Base-by-base conservation (phyloP, 1,140 invertebrate genomes). In the Steinernema khuongi region DNA sequence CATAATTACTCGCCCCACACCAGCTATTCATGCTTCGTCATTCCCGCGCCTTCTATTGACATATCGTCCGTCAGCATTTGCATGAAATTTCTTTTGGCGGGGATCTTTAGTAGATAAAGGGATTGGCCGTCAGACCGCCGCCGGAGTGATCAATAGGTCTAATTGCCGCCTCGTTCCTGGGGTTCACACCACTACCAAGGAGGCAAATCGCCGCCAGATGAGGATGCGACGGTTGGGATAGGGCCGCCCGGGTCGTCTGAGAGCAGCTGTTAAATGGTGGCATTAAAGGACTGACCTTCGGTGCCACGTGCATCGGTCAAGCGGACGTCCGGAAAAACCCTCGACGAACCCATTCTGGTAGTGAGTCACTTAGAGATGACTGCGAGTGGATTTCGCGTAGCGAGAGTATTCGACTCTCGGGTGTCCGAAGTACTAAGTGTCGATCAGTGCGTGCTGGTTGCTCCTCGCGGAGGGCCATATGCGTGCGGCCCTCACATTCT, bases 211-310 rank as follows among this genome's bases (percentile, higher is more conserved):
- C 11, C 50, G 19, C 7, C 50, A 60, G 50, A 60, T 60, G 50
- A 60, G 50, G 50, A 26, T 26, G 7, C 50, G 11, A 26, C 50
- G 50, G 26, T 60, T 60, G 26, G 50, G 50, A 60, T 60, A 60
- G 11, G 50, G 50, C 50, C 50, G 50, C 50, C n/a, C n/a, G n/a
- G 7, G 50, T 22, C 11, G 50, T 22, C 50, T 14, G 26, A 11
- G 11, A 60, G 50, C 50, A 60, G 50, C 50, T 60, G 50, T 60
- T 60, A 60, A 60, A 60, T 60, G 50, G 50, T 17, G 50, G 50
- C 50, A 60, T 60, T 60, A 60, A 60, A 11, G 22, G 26, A 60
- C 14, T 60, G 50, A 60, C 50, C 50, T 60, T 60, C 36, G 7
- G 7, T 11, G 7, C 50, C 14, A 60, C 50, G 14, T 26, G 22